phyloP scores from a whole-genome alignment of 2,797 vertebrate genomes.

The Tiaroga cobitis region DNA sequence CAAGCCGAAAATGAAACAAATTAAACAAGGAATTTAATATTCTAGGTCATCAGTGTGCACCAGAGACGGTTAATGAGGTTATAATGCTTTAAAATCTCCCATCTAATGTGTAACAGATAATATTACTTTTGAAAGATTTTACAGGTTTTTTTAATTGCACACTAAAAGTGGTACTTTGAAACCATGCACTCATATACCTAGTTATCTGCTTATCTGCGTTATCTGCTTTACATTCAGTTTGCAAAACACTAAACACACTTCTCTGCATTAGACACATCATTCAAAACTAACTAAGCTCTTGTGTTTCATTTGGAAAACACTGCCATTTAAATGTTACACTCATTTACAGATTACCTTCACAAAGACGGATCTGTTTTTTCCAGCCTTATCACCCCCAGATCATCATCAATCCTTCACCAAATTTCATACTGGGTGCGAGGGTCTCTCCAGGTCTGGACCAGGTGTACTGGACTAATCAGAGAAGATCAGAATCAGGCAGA shows the following conservation, averaged over 20 bases:
- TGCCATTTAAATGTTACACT: not conserved
- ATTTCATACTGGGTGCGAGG: not conserved
- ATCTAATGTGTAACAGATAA: constrained; percentile 33
- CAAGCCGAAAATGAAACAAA: constrained; percentile 40
- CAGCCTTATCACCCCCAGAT: not conserved
- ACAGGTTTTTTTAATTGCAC: not conserved
- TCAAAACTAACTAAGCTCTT: not conserved
- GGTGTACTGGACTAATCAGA: not conserved
- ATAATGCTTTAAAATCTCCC: constrained; percentile 39
- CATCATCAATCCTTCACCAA: not conserved
- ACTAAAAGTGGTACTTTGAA: not conserved
- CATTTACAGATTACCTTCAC: not conserved
- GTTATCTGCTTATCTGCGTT: not conserved
- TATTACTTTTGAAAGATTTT: constrained; percentile 26
- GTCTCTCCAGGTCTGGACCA: not conserved
- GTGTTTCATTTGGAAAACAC: not conserved
- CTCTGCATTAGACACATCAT: not conserved
- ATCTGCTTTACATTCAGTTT: not conserved
- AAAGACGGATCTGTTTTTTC: not conserved
- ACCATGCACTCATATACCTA: not conserved
- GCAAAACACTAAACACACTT: not conserved
- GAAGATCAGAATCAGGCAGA: not conserved
- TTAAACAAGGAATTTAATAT: constrained; percentile 37
- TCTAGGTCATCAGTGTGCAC: constrained; percentile 13
- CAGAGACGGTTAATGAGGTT: constrained; percentile 26